Evolutionary conservation across 2,113 vertebrate genomes (phyloP), one percentile per base, ranked within the genome.

Genomic region (Ciconia boyciana): DNA sequence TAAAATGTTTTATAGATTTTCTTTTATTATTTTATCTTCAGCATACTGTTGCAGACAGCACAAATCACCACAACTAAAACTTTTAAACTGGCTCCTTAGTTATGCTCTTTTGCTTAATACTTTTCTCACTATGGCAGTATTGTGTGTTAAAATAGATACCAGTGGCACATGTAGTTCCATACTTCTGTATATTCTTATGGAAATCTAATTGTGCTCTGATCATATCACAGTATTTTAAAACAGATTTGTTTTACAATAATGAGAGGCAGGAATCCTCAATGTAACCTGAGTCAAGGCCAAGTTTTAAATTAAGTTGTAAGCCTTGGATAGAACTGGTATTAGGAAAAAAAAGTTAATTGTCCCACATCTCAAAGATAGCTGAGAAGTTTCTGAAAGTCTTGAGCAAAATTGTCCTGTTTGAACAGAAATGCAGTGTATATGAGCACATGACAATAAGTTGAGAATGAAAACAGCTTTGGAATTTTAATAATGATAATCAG

Each of bases 271-370:
- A 90, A 77, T 88, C 54, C 25, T 83, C 55, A 85, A 49, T 60
- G 65, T 61, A 91, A 64, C 78, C 78, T 72, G 64, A 87, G 78
- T 83, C 46, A 68, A 76, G 51, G 85, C 85, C 85, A 93, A 88
- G 28, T 87, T 95, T 90, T 92, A 92, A 96, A 92, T 90, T 91
- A 79, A 88, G 83, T 51, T 88, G 12, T 82, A 87, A 94, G 52
- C 41, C 36, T 80, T 29, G 34, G 46, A 70, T 85, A 86, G 65
- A 82, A 41, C 48, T 43, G 49, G 28, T 57, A 36, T 87, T 72
- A 94, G 66, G 31, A 36, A 57, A 20, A 91, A 91, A 89, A 75
- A 11, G 10, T 15, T 61, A 57, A 54, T 62, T 92, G 54, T 83
- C 32, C 52, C 11, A 26, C 32, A 39, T 51, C 54, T 80, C 41